Base-by-base conservation (phyloP, 2,888 invertebrate genomes). In the Polydrusus cervinus region DNA sequence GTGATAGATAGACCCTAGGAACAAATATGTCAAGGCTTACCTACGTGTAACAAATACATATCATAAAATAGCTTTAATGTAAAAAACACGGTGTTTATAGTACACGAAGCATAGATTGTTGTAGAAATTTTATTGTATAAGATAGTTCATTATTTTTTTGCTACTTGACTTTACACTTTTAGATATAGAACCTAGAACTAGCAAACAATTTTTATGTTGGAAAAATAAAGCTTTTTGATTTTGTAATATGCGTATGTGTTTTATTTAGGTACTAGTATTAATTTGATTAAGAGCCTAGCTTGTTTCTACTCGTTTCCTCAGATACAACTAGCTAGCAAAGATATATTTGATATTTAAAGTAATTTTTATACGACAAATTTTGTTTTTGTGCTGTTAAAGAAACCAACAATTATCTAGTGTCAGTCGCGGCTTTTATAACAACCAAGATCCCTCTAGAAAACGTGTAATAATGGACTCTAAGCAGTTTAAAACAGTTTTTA, bases 11-110 rank as follows among this genome's bases (percentile, higher is more conserved):
- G 7, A 9, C 9, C 34, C 7, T 7, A 34, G 7, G 34, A 34
- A 34, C 34, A 69, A 25, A 70, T 66, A 65, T 76, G 76, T 76
- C 67, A 74, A 80, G 79, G 80, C 76, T 80, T 86, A 43, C 43
- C 43, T 43, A 85, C 83, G 82, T 83, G 83, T 82, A 84, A 81
- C 82, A 84, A 82, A 86, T 86, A 86, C 86, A 87, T 86, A 87
- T 86, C 87, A 86, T 86, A 79, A 64, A 61, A 84, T 85, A 86
- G 86, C 86, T 86, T 86, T 86, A 86, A 84, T 80, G 74, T 78
- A 75, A 78, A 77, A 78, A 78, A 74, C 70, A 67, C 64, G 43
- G 70, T 74, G 76, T 78, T 73, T 75, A 76, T 75, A 78, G 73
- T 76, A 78, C 72, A 77, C 75, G 61, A 72, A 20, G 74, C 66